Percentiles rank a stretch among this genome's conserved stretches.
Conservation (phyloP, 2,888 invertebrate species). For the Julus scanicus region DNA sequence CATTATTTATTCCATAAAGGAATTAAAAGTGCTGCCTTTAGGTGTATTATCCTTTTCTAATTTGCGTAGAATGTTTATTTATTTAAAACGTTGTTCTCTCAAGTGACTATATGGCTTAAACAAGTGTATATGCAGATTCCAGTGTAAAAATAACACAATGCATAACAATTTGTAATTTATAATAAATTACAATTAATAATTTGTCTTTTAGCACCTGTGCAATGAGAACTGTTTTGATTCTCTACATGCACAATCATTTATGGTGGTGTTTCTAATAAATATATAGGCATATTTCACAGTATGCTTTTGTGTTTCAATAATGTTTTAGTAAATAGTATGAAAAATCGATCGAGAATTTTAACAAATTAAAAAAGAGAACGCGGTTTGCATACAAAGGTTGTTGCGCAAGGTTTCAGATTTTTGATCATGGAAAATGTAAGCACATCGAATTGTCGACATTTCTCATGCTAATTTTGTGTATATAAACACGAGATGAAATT, state of each 20-base stretch:
- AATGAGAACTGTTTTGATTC: not conserved
- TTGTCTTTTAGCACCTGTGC: not conserved
- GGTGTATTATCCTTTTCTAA: no score
- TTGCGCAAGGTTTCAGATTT: not conserved
- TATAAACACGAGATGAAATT: not conserved
- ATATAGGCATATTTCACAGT: not conserved
- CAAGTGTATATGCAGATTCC: no score
- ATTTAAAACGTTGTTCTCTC: no score
- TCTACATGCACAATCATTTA: not conserved
- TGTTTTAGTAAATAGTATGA: not conserved
- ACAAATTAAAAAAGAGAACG: slow-evolving; percentile 2
- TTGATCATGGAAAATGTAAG: not conserved
- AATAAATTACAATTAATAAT: not conserved
- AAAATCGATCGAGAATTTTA: not conserved
- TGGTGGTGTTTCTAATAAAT: not conserved
- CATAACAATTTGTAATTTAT: no score
- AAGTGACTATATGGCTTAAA: no score
- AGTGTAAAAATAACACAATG: no score
- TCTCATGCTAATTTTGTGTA: not conserved
- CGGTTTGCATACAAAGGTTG: not conserved
- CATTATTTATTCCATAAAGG: no score
- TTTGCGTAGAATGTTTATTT: no score
- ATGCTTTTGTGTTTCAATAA: not conserved
- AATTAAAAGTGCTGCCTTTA: no score
- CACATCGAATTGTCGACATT: not conserved